Conservation (phyloP, 37 sponge, comb jelly and placozoan species). For the Haliclona indistincta region DNA sequence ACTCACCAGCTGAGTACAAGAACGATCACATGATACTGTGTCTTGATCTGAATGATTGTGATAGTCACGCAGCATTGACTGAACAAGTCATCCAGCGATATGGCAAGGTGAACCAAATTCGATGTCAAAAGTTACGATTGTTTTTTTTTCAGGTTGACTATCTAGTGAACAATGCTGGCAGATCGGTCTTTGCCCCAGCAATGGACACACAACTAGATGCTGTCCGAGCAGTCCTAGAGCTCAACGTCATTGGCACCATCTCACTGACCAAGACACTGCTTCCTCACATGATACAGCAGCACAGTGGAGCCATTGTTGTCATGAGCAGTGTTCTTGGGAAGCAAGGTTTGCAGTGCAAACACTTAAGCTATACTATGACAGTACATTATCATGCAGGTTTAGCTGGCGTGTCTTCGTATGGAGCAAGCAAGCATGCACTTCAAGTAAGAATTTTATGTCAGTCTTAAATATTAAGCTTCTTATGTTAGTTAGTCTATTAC, state of each 20-base stretch:
- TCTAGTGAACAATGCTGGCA: slow-evolving; percentile 94
- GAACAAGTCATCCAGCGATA: slow-evolving; percentile 40
- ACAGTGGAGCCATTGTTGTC: slow-evolving; percentile 61
- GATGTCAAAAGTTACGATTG: too few species aligned
- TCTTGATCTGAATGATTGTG: slow-evolving; percentile 62
- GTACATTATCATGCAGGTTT: slow-evolving; percentile 47
- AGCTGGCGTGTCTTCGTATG: slow-evolving; percentile 76
- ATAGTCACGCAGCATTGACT: slow-evolving; percentile 34
- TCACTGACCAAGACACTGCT: slow-evolving; percentile 88
- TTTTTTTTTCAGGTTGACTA: slow-evolving; percentile 93
- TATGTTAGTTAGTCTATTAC: neutral
- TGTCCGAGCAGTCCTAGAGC: slow-evolving; percentile 65
- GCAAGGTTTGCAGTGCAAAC: slow-evolving; percentile 49
- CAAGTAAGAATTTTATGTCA: too few species aligned
- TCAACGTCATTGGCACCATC: slow-evolving; percentile 84
- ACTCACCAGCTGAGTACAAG: slow-evolving; percentile 45
- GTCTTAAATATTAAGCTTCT: too few species aligned
- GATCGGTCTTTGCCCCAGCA: slow-evolving; percentile 78
- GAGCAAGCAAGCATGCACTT: slow-evolving; percentile 90
- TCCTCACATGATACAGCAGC: slow-evolving; percentile 72
- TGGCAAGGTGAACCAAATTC: slow-evolving; percentile 57
- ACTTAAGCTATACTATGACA: neutral
- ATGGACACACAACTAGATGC: slow-evolving; percentile 76
- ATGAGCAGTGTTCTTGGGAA: slow-evolving; percentile 90
- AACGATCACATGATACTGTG: slow-evolving; percentile 56